These are phyloP conservation scores for Neuroterus valhalla DNA, from an alignment of 1,140 invertebrate species.

Conservation along the genomic window DNA sequence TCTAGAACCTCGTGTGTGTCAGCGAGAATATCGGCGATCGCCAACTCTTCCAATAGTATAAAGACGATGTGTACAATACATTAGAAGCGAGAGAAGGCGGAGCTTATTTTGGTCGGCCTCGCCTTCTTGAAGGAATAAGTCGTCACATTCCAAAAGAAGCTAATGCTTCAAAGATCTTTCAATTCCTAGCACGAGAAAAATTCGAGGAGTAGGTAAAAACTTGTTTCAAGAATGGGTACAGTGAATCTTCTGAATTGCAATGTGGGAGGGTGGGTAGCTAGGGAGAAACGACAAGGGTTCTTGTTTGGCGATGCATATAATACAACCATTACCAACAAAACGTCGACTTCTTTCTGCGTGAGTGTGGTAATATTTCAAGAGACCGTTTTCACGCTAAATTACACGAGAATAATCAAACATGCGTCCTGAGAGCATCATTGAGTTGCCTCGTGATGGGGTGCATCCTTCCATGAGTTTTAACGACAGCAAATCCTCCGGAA, in stretches of 20 bases:
- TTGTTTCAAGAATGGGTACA: background rate
- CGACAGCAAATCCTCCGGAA: background rate
- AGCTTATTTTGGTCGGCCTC: no score
- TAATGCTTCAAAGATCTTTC: background rate
- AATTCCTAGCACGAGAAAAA: background rate
- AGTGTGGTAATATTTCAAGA: conserved; percentile 40
- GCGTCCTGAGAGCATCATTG: conserved; percentile 33
- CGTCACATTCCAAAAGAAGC: no score
- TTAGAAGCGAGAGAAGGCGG: no score
- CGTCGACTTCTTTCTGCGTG: background rate
- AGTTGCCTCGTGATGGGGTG: conserved; percentile 33
- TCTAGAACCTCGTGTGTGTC: no score
- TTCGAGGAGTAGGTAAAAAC: background rate
- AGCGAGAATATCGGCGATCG: no score
- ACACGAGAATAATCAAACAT: conserved; percentile 44
- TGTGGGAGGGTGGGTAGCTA: background rate
- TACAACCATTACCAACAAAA: conserved; percentile 3
- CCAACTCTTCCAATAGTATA: no score
- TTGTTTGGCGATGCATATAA: conserved; percentile 19
- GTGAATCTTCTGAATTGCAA: conserved; percentile 9
- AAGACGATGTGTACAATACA: no score
- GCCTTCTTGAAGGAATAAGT: no score
- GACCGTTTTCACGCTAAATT: conserved; percentile 46
- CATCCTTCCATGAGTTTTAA: conserved; percentile 9
- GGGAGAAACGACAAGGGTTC: background rate